Conservation (phyloP, 2,888 invertebrate species). For the Mesorhabditis spiculigera region DNA sequence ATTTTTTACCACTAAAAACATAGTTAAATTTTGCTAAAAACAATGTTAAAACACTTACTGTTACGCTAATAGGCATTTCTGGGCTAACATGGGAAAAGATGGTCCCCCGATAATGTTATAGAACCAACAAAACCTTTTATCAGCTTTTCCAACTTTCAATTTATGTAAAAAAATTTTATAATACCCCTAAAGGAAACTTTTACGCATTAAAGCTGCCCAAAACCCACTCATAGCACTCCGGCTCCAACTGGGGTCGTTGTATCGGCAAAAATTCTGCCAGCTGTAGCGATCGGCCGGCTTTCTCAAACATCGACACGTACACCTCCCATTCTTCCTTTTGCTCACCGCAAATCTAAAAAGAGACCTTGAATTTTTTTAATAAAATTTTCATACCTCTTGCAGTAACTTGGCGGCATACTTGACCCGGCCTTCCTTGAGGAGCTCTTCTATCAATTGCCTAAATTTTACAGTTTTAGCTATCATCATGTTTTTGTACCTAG, state of each 20-base stretch:
- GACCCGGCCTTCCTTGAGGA: not conserved
- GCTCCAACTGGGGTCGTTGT: constrained; percentile 49
- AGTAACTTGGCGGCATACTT: not conserved
- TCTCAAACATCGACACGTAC: constrained; percentile 48
- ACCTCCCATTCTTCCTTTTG: constrained; percentile 55
- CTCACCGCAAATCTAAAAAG: constrained; percentile 38
- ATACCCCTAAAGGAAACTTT: not conserved
- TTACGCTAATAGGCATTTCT: too few species aligned
- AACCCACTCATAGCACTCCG: constrained; percentile 50
- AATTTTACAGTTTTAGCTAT: constrained; percentile 25
- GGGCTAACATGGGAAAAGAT: too few species aligned
- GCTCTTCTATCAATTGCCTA: not conserved
- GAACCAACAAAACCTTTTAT: too few species aligned
- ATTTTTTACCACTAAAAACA: too few species aligned
- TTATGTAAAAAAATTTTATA: too few species aligned
- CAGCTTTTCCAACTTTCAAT: too few species aligned
- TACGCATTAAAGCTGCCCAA: constrained; percentile 15
- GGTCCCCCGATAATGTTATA: too few species aligned
- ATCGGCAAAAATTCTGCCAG: constrained; percentile 46
- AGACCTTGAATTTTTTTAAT: not conserved
- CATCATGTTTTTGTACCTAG: not conserved
- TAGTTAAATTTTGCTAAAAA: too few species aligned
- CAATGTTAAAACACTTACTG: too few species aligned
- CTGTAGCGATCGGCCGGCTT: constrained; percentile 22
- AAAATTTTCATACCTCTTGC: constrained; percentile 4